These are phyloP conservation scores for Laspeyria flexula DNA, from an alignment of 2,888 invertebrate species.

Conservation along the genomic window DNA sequence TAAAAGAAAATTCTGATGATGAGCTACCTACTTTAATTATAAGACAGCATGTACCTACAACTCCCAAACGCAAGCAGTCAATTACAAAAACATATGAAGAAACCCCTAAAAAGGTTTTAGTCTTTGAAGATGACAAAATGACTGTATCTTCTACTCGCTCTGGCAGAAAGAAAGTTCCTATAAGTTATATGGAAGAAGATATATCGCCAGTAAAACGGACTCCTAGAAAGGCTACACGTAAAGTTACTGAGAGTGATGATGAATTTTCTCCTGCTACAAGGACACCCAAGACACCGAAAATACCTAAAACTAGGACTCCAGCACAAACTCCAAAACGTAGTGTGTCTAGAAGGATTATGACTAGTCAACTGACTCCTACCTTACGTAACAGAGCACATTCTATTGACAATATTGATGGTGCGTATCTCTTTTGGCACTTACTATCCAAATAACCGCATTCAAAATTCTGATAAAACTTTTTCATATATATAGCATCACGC, in stretches of 20 bases:
- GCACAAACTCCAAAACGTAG: conserved; percentile 62
- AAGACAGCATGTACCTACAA: conserved; percentile 62
- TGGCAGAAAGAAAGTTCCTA: conserved; percentile 57
- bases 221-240: conserved; percentile 56
- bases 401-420: conserved; percentile 73
- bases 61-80: conserved; percentile 71
- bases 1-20: conserved; percentile 76
- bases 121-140: conserved; percentile 66
- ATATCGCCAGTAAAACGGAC: conserved; percentile 64
- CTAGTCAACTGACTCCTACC: conserved; percentile 73
- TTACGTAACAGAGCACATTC: conserved; percentile 68
- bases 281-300: conserved; percentile 54
- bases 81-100: conserved; percentile 56
- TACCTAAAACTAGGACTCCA: conserved; percentile 50
- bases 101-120: conserved; percentile 71
- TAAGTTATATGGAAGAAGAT: conserved; percentile 66
- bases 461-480: no score
- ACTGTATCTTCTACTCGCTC: conserved; percentile 58
- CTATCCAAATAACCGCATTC: no score
- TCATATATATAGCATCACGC: no score
- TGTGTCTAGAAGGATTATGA: conserved; percentile 64
- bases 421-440: no score
- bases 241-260: conserved; percentile 64
- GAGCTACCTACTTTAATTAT: conserved; percentile 77
- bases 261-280: conserved; percentile 59